Base-by-base conservation (phyloP, 2,797 vertebrate species). In the Typhlichthys eigenmanni region DNA sequence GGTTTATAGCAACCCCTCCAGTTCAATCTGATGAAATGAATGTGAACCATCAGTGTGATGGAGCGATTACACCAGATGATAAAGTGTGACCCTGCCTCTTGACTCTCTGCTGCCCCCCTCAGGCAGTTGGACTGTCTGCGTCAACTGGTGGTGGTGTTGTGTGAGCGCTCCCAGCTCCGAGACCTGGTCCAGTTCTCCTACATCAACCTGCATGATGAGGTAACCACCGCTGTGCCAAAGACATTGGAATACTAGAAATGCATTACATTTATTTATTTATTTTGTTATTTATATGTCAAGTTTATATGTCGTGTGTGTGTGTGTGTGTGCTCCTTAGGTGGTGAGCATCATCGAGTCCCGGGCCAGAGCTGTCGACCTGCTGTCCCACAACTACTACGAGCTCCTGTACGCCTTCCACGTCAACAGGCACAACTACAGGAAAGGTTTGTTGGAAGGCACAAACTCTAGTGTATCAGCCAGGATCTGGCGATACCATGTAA, bases 311-410 rank as follows among this genome's bases (percentile, higher is more conserved):
- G 24, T 24, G 19, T 19, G 19, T 24, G 19, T 24, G 24, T 55
- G 43, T 51, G 12, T 13, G 34, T 0, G 62, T 9, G 1, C 62
- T 34, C 7, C 4, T 3, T 82, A 98, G 97, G 96, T 99, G 0
- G 97, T 98, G 29, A 88, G 88, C 1, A 98, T 99, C 81, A 96
- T 98, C 0, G 97, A 99, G 77, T 97, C 96, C 0, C 92, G 96
- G 0, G 96, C 96, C 4, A 83, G 96, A 51, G 95, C 96, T 0
- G 90, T 98, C 67, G 97, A 99, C 74, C 93, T 99, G 13, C 93
- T 98, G 90, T 91, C 94, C 49, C 96, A 99, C 62, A 99, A 96
- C 66, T 98, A 98, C 87, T 99, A 98, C 0, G 96, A 98, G 86
- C 93, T 99, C 64, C 93, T 98, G 0, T 98, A 98, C 0, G 94